Evolutionary conservation across 2,113 vertebrate species (phyloP).

Genomic region (Polypterus senegalus): DNA sequence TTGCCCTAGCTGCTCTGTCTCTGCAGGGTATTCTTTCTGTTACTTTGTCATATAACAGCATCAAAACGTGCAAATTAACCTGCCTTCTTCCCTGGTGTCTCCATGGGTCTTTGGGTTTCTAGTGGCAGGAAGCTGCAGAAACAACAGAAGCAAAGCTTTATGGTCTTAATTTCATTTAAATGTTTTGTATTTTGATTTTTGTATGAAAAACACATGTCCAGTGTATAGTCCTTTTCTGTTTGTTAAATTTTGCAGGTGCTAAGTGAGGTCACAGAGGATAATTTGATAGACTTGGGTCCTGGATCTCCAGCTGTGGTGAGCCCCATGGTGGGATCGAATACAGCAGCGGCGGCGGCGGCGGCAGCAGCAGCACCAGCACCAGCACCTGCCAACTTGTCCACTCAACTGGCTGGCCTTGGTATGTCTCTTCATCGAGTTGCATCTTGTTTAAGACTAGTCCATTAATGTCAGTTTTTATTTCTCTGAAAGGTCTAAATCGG

Average conservation of each 20-base stretch:
- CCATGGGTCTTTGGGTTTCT: too few species aligned
- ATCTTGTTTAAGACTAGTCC: too few species aligned
- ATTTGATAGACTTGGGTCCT: slow-evolving; percentile 90
- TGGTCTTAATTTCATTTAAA: background rate
- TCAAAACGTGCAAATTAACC: too few species aligned
- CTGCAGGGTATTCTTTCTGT: too few species aligned
- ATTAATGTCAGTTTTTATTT: too few species aligned
- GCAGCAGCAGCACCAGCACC: slow-evolving; percentile 30
- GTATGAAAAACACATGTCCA: background rate
- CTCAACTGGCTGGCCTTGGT: slow-evolving; percentile 85
- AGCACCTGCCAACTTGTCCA: slow-evolving; percentile 64
- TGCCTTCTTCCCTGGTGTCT: too few species aligned
- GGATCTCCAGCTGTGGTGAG: slow-evolving; percentile 93
- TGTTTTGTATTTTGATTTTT: background rate
- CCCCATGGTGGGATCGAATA: slow-evolving; percentile 60
- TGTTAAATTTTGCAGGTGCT: slow-evolving; percentile 56
- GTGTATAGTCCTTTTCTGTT: background rate
- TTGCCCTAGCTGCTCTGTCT: too few species aligned
- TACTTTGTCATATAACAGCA: too few species aligned
- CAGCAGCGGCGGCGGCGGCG: slow-evolving; percentile 27
- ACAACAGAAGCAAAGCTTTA: too few species aligned
- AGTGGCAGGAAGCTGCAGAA: too few species aligned
- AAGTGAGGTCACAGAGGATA: slow-evolving; percentile 87
- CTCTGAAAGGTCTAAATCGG: too few species aligned
- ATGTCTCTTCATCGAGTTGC: slow-evolving; percentile 20